phyloP scores from a whole-genome alignment of 92 coral and sea anemone genomes.

The Phenganax marumi region DNA sequence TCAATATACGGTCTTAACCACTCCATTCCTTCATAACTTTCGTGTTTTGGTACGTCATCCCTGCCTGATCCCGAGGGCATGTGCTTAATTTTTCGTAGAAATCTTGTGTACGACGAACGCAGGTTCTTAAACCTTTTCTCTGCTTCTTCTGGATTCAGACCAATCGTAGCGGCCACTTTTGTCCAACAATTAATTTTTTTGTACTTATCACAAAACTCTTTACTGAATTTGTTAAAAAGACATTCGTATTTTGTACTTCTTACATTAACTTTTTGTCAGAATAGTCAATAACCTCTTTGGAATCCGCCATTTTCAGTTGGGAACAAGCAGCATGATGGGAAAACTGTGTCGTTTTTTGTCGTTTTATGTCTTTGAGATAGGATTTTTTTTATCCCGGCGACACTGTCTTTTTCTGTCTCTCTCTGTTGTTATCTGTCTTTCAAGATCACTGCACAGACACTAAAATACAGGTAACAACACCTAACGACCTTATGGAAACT shows the following conservation, averaged over 20 bases:
- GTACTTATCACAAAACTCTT: constrained; percentile 12
- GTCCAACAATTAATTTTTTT: constrained; percentile 10
- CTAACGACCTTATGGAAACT: too few relatives aligned
- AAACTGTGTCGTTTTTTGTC: too few relatives aligned
- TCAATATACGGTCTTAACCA: neutral
- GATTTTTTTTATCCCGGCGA: too few relatives aligned
- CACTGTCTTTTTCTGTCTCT: too few relatives aligned
- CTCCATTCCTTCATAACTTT: neutral
- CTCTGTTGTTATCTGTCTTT: too few relatives aligned
- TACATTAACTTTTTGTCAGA: neutral
- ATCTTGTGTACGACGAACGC: neutral
- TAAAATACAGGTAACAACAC: too few relatives aligned
- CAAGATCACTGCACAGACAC: too few relatives aligned
- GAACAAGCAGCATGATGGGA: too few relatives aligned
- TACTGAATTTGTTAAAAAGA: constrained; percentile 6
- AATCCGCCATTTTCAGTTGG: too few relatives aligned
- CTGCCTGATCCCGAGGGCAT: constrained; percentile 18
- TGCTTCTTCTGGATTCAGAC: neutral
- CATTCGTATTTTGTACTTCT: constrained; percentile 1
- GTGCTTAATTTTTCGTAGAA: neutral
- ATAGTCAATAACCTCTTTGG: neutral
- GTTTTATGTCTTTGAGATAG: too few relatives aligned
- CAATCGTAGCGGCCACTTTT: neutral
- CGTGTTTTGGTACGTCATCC: neutral
- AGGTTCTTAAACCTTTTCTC: constrained; percentile 10